phyloP scores from a whole-genome alignment of 2,113 vertebrate species.

The Platanista minor region DNA sequence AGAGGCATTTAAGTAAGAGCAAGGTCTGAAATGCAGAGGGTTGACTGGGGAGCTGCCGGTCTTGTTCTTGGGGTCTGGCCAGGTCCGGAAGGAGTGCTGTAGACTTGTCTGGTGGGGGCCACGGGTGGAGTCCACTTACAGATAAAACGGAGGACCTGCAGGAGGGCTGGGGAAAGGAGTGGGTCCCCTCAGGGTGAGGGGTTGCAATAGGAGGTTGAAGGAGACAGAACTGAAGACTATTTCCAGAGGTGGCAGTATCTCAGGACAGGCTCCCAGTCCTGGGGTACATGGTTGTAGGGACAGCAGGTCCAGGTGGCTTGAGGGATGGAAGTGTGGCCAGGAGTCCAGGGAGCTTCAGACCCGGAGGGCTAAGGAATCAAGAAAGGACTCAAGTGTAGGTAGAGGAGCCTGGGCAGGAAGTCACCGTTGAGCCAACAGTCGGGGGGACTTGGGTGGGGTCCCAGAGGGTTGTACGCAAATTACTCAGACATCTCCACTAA shows the following conservation, averaged over 20 bases:
- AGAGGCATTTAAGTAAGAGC: not conserved
- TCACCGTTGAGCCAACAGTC: accelerated
- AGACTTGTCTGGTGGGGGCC: not conserved
- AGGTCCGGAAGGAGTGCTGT: not conserved
- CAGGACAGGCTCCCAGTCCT: not conserved
- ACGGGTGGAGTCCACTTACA: not conserved
- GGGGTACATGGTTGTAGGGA: not conserved
- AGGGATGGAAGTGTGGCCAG: not conserved
- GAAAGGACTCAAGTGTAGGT: not conserved
- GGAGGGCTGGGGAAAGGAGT: too few species aligned
- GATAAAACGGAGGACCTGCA: not conserved
- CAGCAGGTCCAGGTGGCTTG: not conserved
- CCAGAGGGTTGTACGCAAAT: not conserved
- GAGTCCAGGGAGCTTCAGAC: not conserved
- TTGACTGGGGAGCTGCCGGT: not conserved
- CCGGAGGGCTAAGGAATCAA: not conserved
- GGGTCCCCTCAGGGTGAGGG: accelerated
- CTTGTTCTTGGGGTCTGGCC: not conserved
- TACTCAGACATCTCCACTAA: not conserved
- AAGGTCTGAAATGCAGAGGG: not conserved
- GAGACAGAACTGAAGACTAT: not conserved
- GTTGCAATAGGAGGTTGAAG: not conserved
- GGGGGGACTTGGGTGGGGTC: not conserved
- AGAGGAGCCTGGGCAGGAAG: not conserved
- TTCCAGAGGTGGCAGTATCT: not conserved